These are phyloP conservation scores for Rhinopithecus roxellana DNA, from an alignment of 2,113 vertebrate genomes.

Conservation along the genomic window DNA sequence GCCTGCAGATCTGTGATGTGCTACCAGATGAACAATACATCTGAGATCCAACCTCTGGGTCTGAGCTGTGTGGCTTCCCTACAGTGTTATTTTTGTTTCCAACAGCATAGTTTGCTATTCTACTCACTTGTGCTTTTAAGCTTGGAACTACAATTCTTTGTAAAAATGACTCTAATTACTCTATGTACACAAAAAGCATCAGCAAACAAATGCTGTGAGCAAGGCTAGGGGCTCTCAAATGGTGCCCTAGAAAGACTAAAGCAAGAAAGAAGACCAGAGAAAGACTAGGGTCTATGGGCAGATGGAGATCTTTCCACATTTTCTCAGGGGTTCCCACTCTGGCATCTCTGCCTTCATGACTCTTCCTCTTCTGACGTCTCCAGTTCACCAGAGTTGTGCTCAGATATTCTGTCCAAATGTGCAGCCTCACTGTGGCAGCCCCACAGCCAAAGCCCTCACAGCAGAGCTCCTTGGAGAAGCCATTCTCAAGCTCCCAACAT, in stretches of 20 bases:
- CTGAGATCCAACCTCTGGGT: neutral
- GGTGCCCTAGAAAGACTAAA: too few relatives aligned
- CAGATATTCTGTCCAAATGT: neutral
- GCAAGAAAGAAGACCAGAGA: neutral
- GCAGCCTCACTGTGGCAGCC: neutral
- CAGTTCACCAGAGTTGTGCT: neutral
- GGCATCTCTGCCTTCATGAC: neutral
- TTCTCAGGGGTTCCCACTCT: neutral
- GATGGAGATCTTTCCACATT: neutral
- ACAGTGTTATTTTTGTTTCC: neutral
- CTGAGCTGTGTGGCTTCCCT: neutral
- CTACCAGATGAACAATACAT: rapidly evolving
- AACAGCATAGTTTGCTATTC: neutral
- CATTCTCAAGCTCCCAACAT: neutral
- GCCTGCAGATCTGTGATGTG: neutral
- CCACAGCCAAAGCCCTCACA: rapidly evolving
- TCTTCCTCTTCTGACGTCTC: neutral
- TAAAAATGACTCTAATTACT: neutral
- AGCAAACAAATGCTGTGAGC: neutral
- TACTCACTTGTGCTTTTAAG: neutral
- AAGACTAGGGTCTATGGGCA: neutral
- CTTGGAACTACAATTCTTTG: neutral
- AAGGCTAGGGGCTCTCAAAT: neutral
- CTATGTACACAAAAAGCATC: neutral
- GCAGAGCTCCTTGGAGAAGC: neutral